Evolutionary conservation across 2,888 invertebrate species (phyloP).

Genomic region (Hypomecis punctinalis): DNA sequence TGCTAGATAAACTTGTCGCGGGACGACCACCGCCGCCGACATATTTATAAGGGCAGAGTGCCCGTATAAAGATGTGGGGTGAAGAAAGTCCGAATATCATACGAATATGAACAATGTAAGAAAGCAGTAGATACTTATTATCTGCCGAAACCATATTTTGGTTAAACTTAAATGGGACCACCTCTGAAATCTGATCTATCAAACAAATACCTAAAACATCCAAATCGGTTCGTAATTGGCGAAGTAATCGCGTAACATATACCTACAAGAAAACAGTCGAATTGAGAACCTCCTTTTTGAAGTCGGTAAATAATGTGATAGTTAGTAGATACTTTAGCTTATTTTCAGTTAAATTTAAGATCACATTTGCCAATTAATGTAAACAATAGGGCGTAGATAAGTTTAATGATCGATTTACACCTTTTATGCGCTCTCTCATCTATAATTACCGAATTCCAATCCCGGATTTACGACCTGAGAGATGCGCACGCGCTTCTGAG

Average conservation of each 20-base stretch:
- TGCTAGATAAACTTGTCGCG: conserved; percentile 65
- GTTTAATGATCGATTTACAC: conserved; percentile 25
- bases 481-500: conserved; percentile 63
- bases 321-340: no score
- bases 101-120: no score
- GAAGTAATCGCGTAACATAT: no score
- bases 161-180: no score
- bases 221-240: no score
- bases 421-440: conserved; percentile 32
- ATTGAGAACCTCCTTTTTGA: no score
- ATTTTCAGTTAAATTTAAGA: conserved; percentile 1
- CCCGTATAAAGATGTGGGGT: neutral
- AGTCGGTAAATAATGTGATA: no score
- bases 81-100: neutral
- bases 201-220: no score
- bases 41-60: conserved; percentile 24
- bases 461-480: conserved; percentile 59
- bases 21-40: conserved; percentile 22
- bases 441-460: conserved; percentile 59
- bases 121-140: no score
- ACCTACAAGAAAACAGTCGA: no score
- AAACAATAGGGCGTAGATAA: conserved; percentile 24
- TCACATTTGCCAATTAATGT: conserved; percentile 6
- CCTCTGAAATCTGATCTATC: no score
- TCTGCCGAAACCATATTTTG: no score